Base-by-base conservation (phyloP, 1,140 invertebrate species). In the Rhagoletis pomonella region DNA sequence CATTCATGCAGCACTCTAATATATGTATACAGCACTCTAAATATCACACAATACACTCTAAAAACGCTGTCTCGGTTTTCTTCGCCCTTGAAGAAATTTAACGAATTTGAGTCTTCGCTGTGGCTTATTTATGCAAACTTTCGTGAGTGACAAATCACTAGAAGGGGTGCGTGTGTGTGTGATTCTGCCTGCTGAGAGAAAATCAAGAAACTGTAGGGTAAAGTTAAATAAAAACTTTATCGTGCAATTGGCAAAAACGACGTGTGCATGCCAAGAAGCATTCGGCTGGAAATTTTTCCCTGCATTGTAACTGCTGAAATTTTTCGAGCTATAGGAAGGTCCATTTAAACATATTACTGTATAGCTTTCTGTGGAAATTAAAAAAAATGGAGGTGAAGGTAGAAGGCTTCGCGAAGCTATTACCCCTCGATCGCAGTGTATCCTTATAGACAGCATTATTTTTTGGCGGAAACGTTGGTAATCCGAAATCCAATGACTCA, bases 141-240 rank as follows among this genome's bases (percentile, higher is more conserved):
- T 47, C 67, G 14, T 47, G 10, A 6, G 44, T 73, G 67, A 73
- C 65, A 67, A 67, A 67, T 47, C 44, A 10, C 2, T 12, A n/a
- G 47, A 1, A n/a, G 5, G 7, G 5, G 47, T 50, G 7, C 4
- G 47, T 55, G 5, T 77, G 0, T 19, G 1, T n/a, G 19, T 29
- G 14, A 55, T 19, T 12, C 29, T 55, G 2, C 17, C 0, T 64
- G 62, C 59, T 12, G n/a, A 55, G 7, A 50, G 81, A 19, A 42
- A 64, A 64, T n/a, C 14, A 12, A 64, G 84, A 62, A 42, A 67
- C 14, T 86, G 89, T 89, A 90, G 90, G 89, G 87, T 89, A 90
- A 91, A 91, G 90, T 91, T 91, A 91, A 91, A 91, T 90, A 91
- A 89, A 91, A 91, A 91, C 89, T 91, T 91, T 88, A 89, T 85